Conservation (phyloP, 2,113 vertebrate genomes). For the Carassius gibelio region DNA sequence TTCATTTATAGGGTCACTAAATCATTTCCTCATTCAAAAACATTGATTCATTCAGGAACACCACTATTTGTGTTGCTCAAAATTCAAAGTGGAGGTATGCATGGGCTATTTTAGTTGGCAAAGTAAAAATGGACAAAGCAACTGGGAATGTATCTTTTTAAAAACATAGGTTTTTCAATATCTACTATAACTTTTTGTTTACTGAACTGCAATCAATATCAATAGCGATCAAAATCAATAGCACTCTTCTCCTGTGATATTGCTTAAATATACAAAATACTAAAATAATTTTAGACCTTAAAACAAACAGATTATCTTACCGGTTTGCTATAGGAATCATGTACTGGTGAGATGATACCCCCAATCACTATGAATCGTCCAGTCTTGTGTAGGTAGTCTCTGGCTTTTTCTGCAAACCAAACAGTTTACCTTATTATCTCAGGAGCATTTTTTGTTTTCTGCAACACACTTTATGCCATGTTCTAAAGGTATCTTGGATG, state of each 20-base stretch:
- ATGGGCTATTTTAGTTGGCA: too few relatives aligned
- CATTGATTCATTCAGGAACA: constrained; percentile 1
- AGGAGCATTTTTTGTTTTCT: not conserved
- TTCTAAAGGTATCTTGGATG: not conserved
- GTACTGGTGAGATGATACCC: constrained; percentile 95
- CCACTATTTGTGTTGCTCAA: not conserved
- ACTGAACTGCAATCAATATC: not conserved
- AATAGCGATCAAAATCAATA: not conserved
- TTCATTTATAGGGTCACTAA: not conserved
- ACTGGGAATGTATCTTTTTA: not conserved
- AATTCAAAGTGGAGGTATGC: not conserved
- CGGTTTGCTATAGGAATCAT: constrained; percentile 96
- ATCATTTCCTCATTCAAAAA: not conserved
- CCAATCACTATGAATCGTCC: constrained; percentile 97
- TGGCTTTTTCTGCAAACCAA: constrained; percentile 85
- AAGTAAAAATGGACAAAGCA: not conserved
- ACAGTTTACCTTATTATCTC: not conserved
- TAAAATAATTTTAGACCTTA: not conserved
- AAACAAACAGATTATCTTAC: constrained; percentile 68
- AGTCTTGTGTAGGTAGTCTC: constrained; percentile 92
- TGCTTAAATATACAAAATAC: not conserved
- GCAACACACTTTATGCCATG: not conserved
- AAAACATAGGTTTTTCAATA: not conserved
- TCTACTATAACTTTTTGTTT: not conserved
- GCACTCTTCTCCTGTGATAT: not conserved